phyloP scores from a whole-genome alignment of 2,113 vertebrate species.

The Trochalopteron elliotii region DNA sequence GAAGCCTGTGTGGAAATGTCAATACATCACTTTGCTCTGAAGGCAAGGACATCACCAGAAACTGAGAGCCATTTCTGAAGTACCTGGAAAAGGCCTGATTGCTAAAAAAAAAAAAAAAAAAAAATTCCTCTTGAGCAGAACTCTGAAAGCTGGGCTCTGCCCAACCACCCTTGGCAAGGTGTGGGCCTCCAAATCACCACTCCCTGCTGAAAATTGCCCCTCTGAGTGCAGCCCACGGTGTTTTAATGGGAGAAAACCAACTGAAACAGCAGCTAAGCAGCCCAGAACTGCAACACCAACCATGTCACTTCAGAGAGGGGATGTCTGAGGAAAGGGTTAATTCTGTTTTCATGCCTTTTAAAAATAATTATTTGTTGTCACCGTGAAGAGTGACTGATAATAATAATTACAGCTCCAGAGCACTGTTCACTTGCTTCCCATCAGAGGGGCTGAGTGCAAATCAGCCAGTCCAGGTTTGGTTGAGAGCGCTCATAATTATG shows the following conservation, averaged over 20 bases:
- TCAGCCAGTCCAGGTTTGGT: not conserved
- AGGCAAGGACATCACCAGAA: not conserved
- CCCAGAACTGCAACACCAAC: not conserved
- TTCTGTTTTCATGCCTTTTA: constrained; percentile 39
- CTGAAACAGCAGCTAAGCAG: not conserved
- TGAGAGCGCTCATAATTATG: constrained; percentile 18
- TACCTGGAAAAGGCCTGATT: not conserved
- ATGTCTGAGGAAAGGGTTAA: constrained; percentile 5
- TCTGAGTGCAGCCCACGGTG: not conserved
- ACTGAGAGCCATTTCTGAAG: not conserved
- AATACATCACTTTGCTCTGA: not conserved
- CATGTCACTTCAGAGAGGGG: not conserved
- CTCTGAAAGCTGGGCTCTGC: not conserved
- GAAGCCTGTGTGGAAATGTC: not conserved
- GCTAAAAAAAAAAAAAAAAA: not conserved
- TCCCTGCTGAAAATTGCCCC: not conserved
- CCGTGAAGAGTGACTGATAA: not conserved
- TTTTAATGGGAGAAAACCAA: not conserved
- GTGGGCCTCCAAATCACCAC: not conserved
- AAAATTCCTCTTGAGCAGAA: not conserved
- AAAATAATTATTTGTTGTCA: constrained; percentile 41
- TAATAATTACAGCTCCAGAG: constrained; percentile 23
- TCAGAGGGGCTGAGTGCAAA: constrained; percentile 34
- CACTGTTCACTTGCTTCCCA: not conserved
- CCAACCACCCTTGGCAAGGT: not conserved